phyloP scores from a whole-genome alignment of 2,113 vertebrate species.

The Callocephalon fimbriatum region DNA sequence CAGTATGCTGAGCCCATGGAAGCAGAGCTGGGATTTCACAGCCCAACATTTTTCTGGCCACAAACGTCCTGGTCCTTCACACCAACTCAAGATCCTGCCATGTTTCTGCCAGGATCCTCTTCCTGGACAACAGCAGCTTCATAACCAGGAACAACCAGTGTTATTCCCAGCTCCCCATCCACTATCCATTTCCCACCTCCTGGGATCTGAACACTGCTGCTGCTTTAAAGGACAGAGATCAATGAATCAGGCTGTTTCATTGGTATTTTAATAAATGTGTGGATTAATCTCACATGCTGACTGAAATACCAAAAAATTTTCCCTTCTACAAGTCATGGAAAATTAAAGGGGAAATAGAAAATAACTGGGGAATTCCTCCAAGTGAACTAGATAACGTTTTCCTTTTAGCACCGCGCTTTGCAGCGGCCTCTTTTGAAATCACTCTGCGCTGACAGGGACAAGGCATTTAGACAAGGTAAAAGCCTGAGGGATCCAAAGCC shows the following conservation, averaged over 20 bases:
- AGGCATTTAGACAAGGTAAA: not conserved
- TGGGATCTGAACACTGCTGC: fast-evolving
- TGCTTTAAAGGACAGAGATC: not conserved
- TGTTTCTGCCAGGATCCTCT: not conserved
- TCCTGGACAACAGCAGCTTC: not conserved
- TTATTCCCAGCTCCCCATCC: not conserved
- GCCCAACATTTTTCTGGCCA: not conserved
- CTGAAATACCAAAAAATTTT: not conserved
- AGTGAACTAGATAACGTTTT: not conserved
- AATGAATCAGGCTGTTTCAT: not conserved
- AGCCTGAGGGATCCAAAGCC: not conserved
- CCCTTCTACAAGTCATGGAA: not conserved
- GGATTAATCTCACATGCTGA: not conserved
- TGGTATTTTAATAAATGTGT: not conserved
- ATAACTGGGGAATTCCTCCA: not conserved
- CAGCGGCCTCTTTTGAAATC: not conserved
- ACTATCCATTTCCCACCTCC: fast-evolving
- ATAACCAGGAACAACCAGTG: fast-evolving
- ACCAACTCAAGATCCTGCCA: fast-evolving
- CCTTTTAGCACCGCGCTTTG: not conserved
- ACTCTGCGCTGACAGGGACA: not conserved
- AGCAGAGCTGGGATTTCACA: not conserved
- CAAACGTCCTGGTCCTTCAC: fast-evolving
- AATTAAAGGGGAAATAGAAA: not conserved
- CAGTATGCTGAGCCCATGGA: not conserved